Evolutionary conservation across 2,888 invertebrate species (phyloP).

Genomic region (Flexamia atlantica): DNA sequence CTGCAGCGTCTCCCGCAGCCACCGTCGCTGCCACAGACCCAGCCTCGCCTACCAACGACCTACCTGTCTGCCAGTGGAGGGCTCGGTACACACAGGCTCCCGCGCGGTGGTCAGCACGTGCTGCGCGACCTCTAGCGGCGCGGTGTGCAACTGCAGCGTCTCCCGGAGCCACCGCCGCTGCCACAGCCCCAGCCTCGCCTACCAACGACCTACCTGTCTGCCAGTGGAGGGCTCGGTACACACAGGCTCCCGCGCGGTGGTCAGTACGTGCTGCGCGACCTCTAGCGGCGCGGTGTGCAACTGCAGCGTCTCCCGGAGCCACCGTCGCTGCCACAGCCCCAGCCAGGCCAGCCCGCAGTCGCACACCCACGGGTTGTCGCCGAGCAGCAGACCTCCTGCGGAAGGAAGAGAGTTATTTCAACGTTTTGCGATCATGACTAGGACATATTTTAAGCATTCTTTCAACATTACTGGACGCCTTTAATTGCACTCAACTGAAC

Average conservation of each 20-base stretch:
- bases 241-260: conserved; percentile 81
- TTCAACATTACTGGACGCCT: too few relatives aligned
- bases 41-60: too few relatives aligned
- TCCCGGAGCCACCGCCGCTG: conserved; percentile 92
- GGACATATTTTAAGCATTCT: too few relatives aligned
- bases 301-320: conserved; percentile 78
- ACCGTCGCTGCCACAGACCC: conserved; percentile 92
- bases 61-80: conserved; percentile 76
- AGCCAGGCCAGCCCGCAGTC: conserved; percentile 88
- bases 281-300: conserved; percentile 81
- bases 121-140: conserved; percentile 75
- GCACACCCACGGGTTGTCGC: conserved; percentile 91
- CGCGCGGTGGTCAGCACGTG: conserved; percentile 78
- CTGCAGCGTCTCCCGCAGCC: conserved; percentile 78
- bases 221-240: conserved; percentile 83
- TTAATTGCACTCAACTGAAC: too few relatives aligned
- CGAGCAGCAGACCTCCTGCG: conserved; percentile 88
- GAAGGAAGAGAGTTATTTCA: too few relatives aligned
- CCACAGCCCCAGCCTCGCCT: conserved; percentile 95
- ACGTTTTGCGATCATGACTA: too few relatives aligned
- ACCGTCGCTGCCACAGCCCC: conserved; percentile 92
- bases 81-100: conserved; percentile 84
- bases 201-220: conserved; percentile 83
- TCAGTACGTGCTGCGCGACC: conserved; percentile 75
- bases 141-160: conserved; percentile 86